These are phyloP conservation scores for Potamarius usumacintae DNA, from an alignment of 2,113 vertebrate genomes.

Conservation along the genomic window DNA sequence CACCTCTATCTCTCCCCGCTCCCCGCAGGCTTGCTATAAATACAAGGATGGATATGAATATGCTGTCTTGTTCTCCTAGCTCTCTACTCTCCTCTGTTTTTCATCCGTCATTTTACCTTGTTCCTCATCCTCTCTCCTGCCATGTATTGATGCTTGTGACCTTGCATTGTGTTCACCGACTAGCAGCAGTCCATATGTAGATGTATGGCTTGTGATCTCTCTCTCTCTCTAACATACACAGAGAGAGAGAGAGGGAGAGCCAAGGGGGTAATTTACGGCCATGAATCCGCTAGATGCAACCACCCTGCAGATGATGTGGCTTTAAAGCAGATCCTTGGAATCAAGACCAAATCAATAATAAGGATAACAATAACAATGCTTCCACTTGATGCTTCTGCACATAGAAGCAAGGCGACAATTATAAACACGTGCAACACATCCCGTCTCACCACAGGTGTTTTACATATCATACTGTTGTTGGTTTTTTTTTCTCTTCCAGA, in stretches of 20 bases:
- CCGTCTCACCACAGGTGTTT: not conserved
- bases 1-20: constrained; percentile 68
- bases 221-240: constrained; percentile 7
- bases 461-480: not conserved
- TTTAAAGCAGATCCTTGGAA: constrained; percentile 27
- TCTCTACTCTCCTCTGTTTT: constrained; percentile 44
- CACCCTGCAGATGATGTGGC: constrained; percentile 37
- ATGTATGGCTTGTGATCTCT: not conserved
- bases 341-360: constrained; percentile 34
- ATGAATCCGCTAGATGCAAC: constrained; percentile 23
- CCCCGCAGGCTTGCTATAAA: constrained; percentile 76
- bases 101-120: constrained; percentile 34
- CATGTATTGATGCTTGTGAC: constrained; percentile 65
- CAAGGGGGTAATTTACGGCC: constrained; percentile 47
- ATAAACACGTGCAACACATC: not conserved
- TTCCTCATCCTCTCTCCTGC: constrained; percentile 48
- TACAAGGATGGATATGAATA: constrained; percentile 79
- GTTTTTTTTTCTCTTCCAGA: not conserved
- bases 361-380: constrained; percentile 19
- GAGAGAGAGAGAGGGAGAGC: not conserved
- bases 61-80: constrained; percentile 70
- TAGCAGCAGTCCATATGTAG: constrained; percentile 23
- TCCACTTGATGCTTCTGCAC: constrained; percentile 18
- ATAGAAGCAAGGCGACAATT: not conserved
- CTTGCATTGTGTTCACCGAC: constrained; percentile 66